Base-by-base conservation (phyloP, 2,888 invertebrate species). In the Caenorhabditis panamensis region DNA sequence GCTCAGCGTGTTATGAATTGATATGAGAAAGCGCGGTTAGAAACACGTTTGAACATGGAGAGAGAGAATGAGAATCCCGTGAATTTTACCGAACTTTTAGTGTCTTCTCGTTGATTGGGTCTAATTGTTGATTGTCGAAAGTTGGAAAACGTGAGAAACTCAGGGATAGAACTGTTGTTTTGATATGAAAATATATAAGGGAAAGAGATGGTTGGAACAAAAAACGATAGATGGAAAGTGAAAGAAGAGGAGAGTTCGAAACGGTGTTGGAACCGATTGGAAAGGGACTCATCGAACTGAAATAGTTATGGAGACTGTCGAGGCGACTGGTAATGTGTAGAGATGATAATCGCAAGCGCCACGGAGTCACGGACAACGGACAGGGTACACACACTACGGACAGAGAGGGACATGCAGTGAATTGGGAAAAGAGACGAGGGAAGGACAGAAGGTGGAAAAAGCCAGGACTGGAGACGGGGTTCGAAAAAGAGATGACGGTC, bases 31-130 rank as follows among this genome's bases (percentile, higher is more conserved):
- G 71, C 71, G 71, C 71, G 62, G 71, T 71, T 72, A 63, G 72
- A 41, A 72, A 49, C 31, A 63, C 31, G 31, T 53, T 56, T 24
- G 56, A 73, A 49, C 53, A 53, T 62, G 13, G 47, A 56, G 56
- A 31, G 56, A 56, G 18, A 26, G 31, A 49, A n/a, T 36, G 62
- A 69, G 69, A 69, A n/a, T 41, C 41, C 61, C 69, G 53, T n/a
- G 56, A 72, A 58, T 63, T 72, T 73, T 73, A 73, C 73, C 73
- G 64, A 73, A 51, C 59, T 63, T 73, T 63, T 63, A 49, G 28
- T 20, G 28, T 54, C 36, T 44, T 63, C 28, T 47, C 18, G n/a
- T 47, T 49, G 49, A 28, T 41, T 6, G 9, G 41, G 31, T 31
- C 31, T 31, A 26, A 24, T 4, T 41, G 26, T 56, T 28, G 47